Evolutionary conservation across 2,113 vertebrate genomes (phyloP), one percentile per base, ranked within the genome.

Genomic region (Salvator merianae): DNA sequence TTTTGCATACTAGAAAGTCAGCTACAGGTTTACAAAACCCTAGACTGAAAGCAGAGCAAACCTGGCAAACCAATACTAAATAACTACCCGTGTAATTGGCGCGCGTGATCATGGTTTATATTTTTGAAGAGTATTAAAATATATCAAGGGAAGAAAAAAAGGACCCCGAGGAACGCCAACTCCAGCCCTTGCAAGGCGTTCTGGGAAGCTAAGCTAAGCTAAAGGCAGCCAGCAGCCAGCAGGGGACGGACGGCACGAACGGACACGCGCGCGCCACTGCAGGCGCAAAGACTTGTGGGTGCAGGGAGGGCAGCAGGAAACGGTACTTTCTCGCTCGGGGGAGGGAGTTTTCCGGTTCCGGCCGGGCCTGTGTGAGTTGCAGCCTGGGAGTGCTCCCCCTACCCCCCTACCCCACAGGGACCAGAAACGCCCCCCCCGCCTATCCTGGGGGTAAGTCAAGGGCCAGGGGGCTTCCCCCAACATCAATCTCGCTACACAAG

Each of bases 281-380:
- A 20, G 4, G 69, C 79, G 38, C 40, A 47, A 53, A n/a, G 73
- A 22, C 65, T 76, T 71, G 74, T 78, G 85, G 79, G 50, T 63
- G n/a, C 4, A 6, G 22, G 7, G 1, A 20, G 69, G 16, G 65
- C 36, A 32, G 26, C 43, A 18, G 38, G 65, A 62, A 34, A 22
- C 72, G 14, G 47, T 1, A 16, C 55, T 4, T 6, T 70, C 38
- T 71, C 7, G 1, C 38, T 40, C 43, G 32, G 74, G 77, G 85
- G 81, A 65, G 81, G 81, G 77, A 55, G 36, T n/a, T 34, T 84
- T 80, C 86, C 86, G 86, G 77, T 87, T 87, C 86, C 86, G 87
- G 83, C 80, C 76, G 26, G 87, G 84, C 80, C 87, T 79, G 80
- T 72, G 66, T 24, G 63, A 74, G 36, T 73, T 77, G 62, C 59